Conservation (phyloP, 2,797 vertebrate species). For the Typhlichthys eigenmanni region DNA sequence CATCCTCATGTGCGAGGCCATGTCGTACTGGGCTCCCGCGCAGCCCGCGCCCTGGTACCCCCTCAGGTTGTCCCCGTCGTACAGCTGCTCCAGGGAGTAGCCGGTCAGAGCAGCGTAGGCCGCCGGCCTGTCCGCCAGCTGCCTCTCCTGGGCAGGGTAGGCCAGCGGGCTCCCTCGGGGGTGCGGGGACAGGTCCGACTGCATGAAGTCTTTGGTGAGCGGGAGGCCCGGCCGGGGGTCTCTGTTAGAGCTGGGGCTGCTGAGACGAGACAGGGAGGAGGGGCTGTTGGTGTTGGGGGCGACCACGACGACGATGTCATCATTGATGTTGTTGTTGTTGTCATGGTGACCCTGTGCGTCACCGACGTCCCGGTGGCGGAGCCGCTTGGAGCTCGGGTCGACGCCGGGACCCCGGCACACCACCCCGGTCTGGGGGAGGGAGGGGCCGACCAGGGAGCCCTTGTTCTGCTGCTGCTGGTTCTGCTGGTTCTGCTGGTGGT, state of each 20-base stretch:
- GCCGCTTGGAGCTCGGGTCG: constrained; percentile 80
- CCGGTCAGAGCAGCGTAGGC: constrained; percentile 86
- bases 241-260: constrained; percentile 89
- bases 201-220: constrained; percentile 87
- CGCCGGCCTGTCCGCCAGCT: constrained; percentile 89
- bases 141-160: constrained; percentile 85
- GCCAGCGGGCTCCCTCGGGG: constrained; percentile 84
- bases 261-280: constrained; percentile 86
- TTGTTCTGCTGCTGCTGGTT: constrained; percentile 87
- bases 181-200: constrained; percentile 86
- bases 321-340: constrained; percentile 76
- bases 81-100: constrained; percentile 92
- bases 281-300: constrained; percentile 69
- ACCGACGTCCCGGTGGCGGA: constrained; percentile 80
- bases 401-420: constrained; percentile 79
- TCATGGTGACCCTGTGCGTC: constrained; percentile 84
- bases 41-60: constrained; percentile 89
- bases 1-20: constrained; percentile 91
- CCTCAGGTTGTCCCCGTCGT: constrained; percentile 87
- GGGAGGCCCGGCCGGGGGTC: constrained; percentile 78
- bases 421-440: constrained; percentile 84
- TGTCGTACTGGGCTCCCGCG: constrained; percentile 89
- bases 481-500: constrained; percentile 83
- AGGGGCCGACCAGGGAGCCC: constrained; percentile 79
- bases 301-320: too few species aligned